Evolutionary conservation across 2,888 invertebrate genomes (phyloP).

Genomic region (Mellilla xanthometata): DNA sequence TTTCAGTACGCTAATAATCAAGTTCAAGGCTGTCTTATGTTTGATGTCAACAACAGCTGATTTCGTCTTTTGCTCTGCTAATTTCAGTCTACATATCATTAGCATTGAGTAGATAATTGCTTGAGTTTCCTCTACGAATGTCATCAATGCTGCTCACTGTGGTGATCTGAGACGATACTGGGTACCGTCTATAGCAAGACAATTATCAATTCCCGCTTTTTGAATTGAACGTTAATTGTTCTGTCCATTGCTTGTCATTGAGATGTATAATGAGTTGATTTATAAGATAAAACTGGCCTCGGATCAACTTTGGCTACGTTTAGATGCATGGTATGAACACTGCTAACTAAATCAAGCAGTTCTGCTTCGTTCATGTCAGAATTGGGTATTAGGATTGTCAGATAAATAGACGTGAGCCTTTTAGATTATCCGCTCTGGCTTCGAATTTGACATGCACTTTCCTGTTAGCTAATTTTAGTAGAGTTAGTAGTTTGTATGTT

Average conservation of each 20-base stretch:
- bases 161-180: no score
- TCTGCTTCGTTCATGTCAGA: background rate
- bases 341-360: background rate
- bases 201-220: slow-evolving; percentile 27
- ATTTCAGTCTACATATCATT: slow-evolving; percentile 7
- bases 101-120: slow-evolving; percentile 11
- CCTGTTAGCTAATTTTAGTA: slow-evolving; percentile 2
- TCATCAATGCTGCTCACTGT: slow-evolving; percentile 9
- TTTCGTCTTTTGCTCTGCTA: slow-evolving; percentile 19
- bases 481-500: background rate
- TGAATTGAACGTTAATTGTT: slow-evolving; percentile 36
- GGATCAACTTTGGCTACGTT: background rate
- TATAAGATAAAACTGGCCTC: slow-evolving; percentile 1
- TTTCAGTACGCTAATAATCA: slow-evolving; percentile 24
- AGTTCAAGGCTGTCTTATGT: slow-evolving; percentile 44
- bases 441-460: background rate
- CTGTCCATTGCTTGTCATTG: slow-evolving; percentile 30
- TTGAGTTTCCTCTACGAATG: slow-evolving; percentile 5
- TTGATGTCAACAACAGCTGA: slow-evolving; percentile 46
- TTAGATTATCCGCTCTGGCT: background rate
- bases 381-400: background rate
- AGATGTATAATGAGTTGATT: slow-evolving; percentile 12
- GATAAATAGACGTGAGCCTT: background rate
- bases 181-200: slow-evolving; percentile 22
- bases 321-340: background rate